Evolutionary conservation across 2,113 vertebrate species (phyloP), one percentile per base, ranked within the genome.

Genomic region (Fukomys damarensis): DNA sequence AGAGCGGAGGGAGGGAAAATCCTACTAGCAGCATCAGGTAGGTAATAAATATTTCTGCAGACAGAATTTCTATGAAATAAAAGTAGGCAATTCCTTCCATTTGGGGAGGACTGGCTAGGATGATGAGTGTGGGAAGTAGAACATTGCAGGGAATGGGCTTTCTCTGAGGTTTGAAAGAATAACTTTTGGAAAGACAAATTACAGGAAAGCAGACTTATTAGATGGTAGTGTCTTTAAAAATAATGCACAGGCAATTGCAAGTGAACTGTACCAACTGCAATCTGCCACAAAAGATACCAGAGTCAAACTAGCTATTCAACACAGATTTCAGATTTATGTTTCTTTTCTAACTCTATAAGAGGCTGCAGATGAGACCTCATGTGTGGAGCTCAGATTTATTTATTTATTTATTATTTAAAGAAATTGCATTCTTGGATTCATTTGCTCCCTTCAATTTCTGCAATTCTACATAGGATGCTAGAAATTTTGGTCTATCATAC

Each of bases 31-130:
- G 2, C 12, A 83, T 1, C 13, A 30, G 11, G 6, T 66, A 13
- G 30, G 2, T 35, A 49, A 30, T 20, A 7, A 6, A 22, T 3
- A 61, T 72, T 52, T 89, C 30, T 49, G 49, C 3, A 66, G 35
- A 17, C 16, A 30, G 16, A 32, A 3, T 74, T 58, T 77, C 82
- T 90, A 1, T 35, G 1, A 54, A 11, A 8, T 2, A 88, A 1
- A 8, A 20, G 0, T 6, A 32, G 24, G 0, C 0, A 46, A 59
- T 54, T 22, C 2, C 28, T 35, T 16, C 26, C 5, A 32, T 35
- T 26, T 28, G 81, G 5, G 56, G 28, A 81, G 10, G 12, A 24
- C 46, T 38, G 22, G 8, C 26, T 91, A 7, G n/a, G 66, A 59
- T 35, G 19, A 5, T 56, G 4, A 81, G 20, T 4, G 3, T 38